Percentiles rank a stretch among this genome's conserved stretches.
These are phyloP conservation scores for Crambe crambe DNA, from an alignment of 37 sponge, comb jelly and placozoan species.

Conservation along the genomic window DNA sequence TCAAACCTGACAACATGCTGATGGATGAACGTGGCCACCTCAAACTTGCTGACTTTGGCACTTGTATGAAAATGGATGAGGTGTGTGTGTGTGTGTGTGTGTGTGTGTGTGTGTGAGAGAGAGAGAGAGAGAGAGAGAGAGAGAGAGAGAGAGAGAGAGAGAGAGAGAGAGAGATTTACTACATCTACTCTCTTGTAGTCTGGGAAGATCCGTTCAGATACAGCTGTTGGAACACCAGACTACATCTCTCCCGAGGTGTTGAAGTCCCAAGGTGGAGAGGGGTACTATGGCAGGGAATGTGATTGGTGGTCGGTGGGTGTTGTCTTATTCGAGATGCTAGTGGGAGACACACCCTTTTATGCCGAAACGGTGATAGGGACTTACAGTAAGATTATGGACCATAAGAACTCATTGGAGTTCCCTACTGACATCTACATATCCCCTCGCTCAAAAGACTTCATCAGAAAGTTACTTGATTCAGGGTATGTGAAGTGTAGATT, in stretches of 20 bases:
- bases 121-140: neutral
- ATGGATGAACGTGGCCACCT: constrained; percentile 89
- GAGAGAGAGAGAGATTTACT: neutral
- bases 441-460: constrained; percentile 74
- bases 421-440: constrained; percentile 69
- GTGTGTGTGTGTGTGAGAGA: neutral
- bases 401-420: constrained; percentile 77
- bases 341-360: constrained; percentile 96
- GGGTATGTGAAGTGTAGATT: constrained; percentile 57
- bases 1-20: constrained; percentile 99
- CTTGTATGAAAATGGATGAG: constrained; percentile 91
- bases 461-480: constrained; percentile 65
- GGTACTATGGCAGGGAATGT: constrained; percentile 94
- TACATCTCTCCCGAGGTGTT: constrained; percentile 99
- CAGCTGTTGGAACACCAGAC: constrained; percentile 99
- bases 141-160: neutral
- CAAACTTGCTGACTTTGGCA: constrained; percentile 98
- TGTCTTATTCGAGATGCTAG: constrained; percentile 93
- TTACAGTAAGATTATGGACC: constrained; percentile 97
- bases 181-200: constrained; percentile 34
- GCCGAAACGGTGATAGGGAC: constrained; percentile 93
- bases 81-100: constrained; percentile 17
- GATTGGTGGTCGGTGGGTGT: constrained; percentile 99
- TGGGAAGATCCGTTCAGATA: constrained; percentile 87
- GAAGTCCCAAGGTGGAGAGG: constrained; percentile 89